Evolutionary conservation across 2,888 invertebrate species (phyloP).

Genomic region (Nephrotoma appendiculata): DNA sequence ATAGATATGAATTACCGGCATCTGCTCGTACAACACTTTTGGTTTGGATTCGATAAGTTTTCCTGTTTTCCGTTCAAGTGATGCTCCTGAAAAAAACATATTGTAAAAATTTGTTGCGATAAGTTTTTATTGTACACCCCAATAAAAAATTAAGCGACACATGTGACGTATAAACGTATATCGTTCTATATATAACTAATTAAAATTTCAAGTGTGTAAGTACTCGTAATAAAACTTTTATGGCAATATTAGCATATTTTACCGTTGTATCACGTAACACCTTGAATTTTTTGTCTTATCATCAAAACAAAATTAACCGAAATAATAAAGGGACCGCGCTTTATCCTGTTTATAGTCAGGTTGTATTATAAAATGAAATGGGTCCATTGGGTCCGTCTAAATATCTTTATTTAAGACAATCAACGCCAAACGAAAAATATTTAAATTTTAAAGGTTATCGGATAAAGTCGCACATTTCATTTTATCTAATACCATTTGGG

Average conservation of each 20-base stretch:
- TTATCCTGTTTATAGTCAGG: not conserved
- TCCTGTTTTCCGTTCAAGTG: constrained; percentile 72
- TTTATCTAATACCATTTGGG: not conserved
- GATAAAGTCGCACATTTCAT: not conserved
- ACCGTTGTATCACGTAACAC: not conserved
- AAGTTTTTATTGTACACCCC: not conserved
- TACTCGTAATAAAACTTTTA: not conserved
- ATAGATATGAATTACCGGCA: constrained; percentile 94
- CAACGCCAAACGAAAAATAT: not conserved
- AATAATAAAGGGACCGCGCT: not conserved
- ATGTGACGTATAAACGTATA: not conserved
- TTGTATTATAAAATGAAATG: not conserved
- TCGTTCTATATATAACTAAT: not conserved
- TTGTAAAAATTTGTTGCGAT: not conserved
- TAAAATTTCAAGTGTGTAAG: not conserved
- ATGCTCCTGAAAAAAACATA: constrained; percentile 41
- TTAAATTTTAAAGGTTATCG: not conserved
- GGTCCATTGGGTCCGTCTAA: not conserved
- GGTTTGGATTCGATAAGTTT: constrained; percentile 86
- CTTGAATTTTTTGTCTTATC: not conserved
- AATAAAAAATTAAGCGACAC: not conserved
- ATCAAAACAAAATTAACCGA: not conserved
- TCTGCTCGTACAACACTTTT: constrained; percentile 85
- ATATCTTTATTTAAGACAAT: not conserved
- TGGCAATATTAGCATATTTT: not conserved